Percentiles rank a stretch among this genome's conserved stretches.
phyloP scores from a whole-genome alignment of 2,888 invertebrate genomes.

The Congeria kusceri region DNA sequence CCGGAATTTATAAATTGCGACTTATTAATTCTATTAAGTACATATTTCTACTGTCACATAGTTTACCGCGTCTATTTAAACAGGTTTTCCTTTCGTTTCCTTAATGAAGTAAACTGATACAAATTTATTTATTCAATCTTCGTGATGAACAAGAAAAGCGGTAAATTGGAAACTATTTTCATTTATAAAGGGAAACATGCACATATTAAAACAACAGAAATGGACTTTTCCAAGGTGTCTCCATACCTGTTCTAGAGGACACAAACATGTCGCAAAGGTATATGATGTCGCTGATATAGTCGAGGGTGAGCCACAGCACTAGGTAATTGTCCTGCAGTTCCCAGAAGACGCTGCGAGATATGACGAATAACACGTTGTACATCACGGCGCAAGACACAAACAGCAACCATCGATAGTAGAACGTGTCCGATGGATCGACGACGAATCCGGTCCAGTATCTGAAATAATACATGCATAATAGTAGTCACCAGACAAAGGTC shows the following conservation, averaged over 20 bases:
- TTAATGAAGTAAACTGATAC: too few relatives aligned
- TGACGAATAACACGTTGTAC: conserved; percentile 96
- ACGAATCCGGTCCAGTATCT: conserved; percentile 85
- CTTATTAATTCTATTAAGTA: too few relatives aligned
- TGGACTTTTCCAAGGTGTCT: neutral
- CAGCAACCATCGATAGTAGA: conserved; percentile 96
- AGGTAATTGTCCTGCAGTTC: conserved; percentile 91
- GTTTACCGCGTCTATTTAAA: too few relatives aligned
- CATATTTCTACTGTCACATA: too few relatives aligned
- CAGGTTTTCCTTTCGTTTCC: too few relatives aligned
- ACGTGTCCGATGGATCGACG: conserved; percentile 91
- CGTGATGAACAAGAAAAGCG: too few relatives aligned
- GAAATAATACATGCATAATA: too few relatives aligned
- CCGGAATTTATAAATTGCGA: too few relatives aligned
- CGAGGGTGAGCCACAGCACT: conserved; percentile 93
- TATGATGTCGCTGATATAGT: conserved; percentile 94
- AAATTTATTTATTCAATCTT: too few relatives aligned
- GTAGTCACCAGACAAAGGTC: too few relatives aligned
- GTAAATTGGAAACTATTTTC: neutral
- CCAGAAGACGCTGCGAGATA: conserved; percentile 96
- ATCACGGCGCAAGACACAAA: conserved; percentile 94
- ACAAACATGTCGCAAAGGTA: conserved; percentile 94
- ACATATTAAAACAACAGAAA: neutral
- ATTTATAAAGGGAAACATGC: neutral
- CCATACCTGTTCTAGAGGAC: conserved; percentile 95